These are phyloP conservation scores for Microvelia longipes DNA, from an alignment of 1,140 invertebrate genomes.

Conservation along the genomic window DNA sequence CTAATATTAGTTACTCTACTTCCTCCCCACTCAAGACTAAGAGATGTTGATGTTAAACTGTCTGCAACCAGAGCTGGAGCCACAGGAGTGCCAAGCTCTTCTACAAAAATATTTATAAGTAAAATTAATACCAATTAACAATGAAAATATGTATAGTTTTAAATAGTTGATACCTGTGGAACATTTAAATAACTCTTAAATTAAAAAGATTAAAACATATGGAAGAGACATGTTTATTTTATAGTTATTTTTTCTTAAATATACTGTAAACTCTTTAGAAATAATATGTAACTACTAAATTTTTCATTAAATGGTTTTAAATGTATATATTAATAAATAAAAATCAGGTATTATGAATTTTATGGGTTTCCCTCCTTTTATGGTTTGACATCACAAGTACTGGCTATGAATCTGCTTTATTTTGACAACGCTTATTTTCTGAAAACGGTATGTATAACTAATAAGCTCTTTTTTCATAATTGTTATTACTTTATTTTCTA, in stretches of 20 bases:
- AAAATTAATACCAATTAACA: not conserved
- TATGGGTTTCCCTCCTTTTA: too few species aligned
- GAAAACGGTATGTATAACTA: too few species aligned
- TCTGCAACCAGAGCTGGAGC: conserved; percentile 60
- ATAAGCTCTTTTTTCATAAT: too few species aligned
- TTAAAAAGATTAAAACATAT: too few species aligned
- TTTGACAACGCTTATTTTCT: too few species aligned
- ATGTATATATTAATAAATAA: too few species aligned
- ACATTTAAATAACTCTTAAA: not conserved
- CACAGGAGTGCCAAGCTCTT: conserved; percentile 47
- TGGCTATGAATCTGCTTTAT: too few species aligned
- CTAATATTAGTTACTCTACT: conserved; percentile 37
- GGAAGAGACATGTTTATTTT: too few species aligned
- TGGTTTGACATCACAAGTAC: too few species aligned
- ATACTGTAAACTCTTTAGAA: not conserved
- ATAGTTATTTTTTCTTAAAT: not conserved
- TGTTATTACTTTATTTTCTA: too few species aligned
- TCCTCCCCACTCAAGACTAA: conserved; percentile 64
- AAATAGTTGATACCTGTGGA: not conserved
- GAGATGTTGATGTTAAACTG: conserved; percentile 51
- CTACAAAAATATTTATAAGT: conserved; percentile 30
- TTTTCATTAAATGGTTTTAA: too few species aligned
- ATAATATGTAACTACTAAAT: not conserved
- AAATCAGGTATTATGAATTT: too few species aligned
- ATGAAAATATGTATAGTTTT: not conserved